Evolutionary conservation across 2,797 vertebrate genomes (phyloP), one percentile per base, ranked within the genome.

Genomic region (Hyperoplus lanceolatus): DNA sequence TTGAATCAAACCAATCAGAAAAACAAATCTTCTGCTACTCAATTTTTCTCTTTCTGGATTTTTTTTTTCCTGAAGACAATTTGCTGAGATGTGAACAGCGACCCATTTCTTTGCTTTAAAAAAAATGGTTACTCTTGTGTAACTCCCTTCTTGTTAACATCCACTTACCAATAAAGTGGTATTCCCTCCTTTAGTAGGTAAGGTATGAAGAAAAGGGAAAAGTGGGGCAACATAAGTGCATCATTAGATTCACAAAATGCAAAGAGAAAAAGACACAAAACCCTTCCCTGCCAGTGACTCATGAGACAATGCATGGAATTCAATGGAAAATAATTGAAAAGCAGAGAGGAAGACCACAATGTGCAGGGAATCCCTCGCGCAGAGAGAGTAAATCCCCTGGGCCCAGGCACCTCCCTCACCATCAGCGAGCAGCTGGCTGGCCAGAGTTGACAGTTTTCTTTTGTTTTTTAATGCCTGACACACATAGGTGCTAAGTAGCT

Each of bases 141-240:
- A 98, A 97, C 96, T 97, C 97, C 98, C 97, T 98, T 98, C 97
- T 99, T 97, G 97, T 98, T 98, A 98, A 98, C 97, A 97, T 99
- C 97, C 98, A 99, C 98, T 99, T 99, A 99, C 98, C 98, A 99
- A 99, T 97, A 98, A 99, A 99, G 97, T 99, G 98, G 97, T 94
- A 98, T 98, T 99, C 98, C 98, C 98, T 99, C 98, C 98, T 99
- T 99, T 99, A 99, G 98, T 99, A 99, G 98, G 98, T 99, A 98
- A 99, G 98, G 97, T 99, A 97, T 99, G 97, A 99, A 99, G 97
- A 99, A 96, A 99, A 98, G 98, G 98, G 97, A 99, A 99, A 99
- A 99, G 98, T 96, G 97, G 97, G 97, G 98, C 96, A 99, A 98
- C 98, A 98, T 99, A 98, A 99, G 98, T 99, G 97, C 98, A 99